Evolutionary conservation across 2,888 invertebrate genomes (phyloP), one percentile per base, ranked within the genome.

Genomic region (Andrena dorsata): DNA sequence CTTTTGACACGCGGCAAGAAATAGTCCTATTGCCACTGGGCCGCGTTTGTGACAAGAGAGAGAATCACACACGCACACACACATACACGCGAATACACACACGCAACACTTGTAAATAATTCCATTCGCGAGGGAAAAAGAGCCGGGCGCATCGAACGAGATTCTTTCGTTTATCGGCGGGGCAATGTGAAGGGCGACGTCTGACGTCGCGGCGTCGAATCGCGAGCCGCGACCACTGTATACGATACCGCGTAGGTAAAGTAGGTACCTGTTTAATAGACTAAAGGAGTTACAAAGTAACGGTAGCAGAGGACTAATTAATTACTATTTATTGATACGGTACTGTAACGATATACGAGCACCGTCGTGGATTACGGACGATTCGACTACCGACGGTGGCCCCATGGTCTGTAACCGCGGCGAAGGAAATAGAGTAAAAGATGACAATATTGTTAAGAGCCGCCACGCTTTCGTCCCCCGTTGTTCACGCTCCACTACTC

Each of bases 221-320:
- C 91, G 92, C 92, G 91, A 89, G 83, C 88, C 91, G 92, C 91
- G 91, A 92, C 89, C 84, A 90, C 91, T 92, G 93, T 93, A 93
- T 94, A 93, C 93, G 93, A 93, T 93, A 93, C 93, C 93, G 93
- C 89, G 93, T 94, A 93, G 93, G 93, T 93, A 93, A 93, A 93
- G 92, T 93, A 94, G 93, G 93, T 93, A 94, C 93, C 93, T 94
- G 93, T 93, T 91, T 91, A 87, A 86, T 93, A 92, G 90, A 89
- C 80, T 91, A 90, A 90, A 82, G 69, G 76, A 74, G 82, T 90
- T 88, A 89, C 87, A 90, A 90, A 90, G 86, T 90, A 91, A 91
- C 86, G 85, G 86, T 90, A 90, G 91, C 91, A 89, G 90, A 90
- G 89, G 86, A 89, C 90, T 90, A 90, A 88, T 85, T 86, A 91